Conservation (phyloP, 2,888 invertebrate species). For the Heteromurus nitidus region DNA sequence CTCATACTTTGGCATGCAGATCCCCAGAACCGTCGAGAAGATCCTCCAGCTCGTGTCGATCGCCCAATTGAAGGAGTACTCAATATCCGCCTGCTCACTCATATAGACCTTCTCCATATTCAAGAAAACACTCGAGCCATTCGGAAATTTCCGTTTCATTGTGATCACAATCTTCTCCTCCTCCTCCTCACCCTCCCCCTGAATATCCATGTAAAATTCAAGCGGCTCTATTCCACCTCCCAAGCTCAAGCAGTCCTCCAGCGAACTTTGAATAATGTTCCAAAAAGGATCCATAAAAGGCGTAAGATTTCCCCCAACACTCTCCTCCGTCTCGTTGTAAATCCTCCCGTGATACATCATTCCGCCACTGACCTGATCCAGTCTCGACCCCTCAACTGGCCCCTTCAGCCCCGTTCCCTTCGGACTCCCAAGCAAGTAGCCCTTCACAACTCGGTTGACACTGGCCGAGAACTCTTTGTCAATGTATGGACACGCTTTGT, state of each 20-base stretch:
- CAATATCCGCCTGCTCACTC: conserved; percentile 63
- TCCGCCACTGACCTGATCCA: not conserved
- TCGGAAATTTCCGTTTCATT: conserved; percentile 5
- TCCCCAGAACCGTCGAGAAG: conserved; percentile 63
- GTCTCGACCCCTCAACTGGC: conserved; percentile 25
- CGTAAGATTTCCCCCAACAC: not conserved
- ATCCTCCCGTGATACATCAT: not conserved
- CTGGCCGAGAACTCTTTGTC: conserved; percentile 14
- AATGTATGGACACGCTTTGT: conserved; percentile 40
- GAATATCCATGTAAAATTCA: conserved; percentile 41
- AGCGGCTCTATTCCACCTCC: conserved; percentile 6
- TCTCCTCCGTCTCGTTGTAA: conserved; percentile 24
- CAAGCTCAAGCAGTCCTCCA: conserved; percentile 28
- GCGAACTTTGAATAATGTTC: conserved; percentile 42
- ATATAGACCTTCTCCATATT: conserved; percentile 29
- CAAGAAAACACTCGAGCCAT: conserved; percentile 1
- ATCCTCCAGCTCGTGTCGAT: conserved; percentile 64
- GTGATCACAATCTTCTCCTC: conserved; percentile 17
- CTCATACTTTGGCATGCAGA: conserved; percentile 56
- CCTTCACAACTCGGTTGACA: conserved; percentile 50
- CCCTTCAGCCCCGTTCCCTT: conserved; percentile 25
- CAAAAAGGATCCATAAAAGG: conserved; percentile 37
- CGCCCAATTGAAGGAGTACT: conserved; percentile 65
- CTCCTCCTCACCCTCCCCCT: conserved; percentile 29
- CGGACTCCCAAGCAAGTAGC: conserved; percentile 42